These are phyloP conservation scores for Polyommatus icarus DNA, from an alignment of 2,888 invertebrate species.

Conservation along the genomic window DNA sequence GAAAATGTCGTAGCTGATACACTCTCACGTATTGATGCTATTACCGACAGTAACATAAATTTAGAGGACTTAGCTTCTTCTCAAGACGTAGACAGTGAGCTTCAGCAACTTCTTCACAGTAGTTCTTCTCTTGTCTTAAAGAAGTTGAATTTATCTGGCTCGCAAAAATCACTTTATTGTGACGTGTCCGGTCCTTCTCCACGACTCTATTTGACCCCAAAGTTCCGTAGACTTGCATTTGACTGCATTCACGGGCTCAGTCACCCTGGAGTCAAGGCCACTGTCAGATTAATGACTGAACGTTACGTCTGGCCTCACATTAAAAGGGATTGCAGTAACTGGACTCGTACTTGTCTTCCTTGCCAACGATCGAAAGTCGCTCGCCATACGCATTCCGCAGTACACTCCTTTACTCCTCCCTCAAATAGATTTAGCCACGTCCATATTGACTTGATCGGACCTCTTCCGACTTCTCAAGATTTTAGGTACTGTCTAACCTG, in stretches of 20 bases:
- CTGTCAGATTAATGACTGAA: slow-evolving; percentile 44
- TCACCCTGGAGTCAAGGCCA: slow-evolving; percentile 35
- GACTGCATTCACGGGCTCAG: slow-evolving; percentile 43
- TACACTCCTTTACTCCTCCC: slow-evolving; percentile 40
- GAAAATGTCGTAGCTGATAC: slow-evolving; percentile 50
- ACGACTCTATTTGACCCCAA: slow-evolving; percentile 42
- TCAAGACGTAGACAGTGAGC: slow-evolving; percentile 34
- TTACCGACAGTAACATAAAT: background rate
- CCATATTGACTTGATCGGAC: slow-evolving; percentile 63
- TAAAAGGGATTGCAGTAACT: slow-evolving; percentile 47
- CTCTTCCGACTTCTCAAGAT: slow-evolving; percentile 49
- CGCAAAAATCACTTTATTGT: slow-evolving; percentile 38
- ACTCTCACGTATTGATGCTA: slow-evolving; percentile 44
- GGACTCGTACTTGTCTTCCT: slow-evolving; percentile 43
- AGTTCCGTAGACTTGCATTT: slow-evolving; percentile 41
- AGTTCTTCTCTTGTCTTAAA: slow-evolving; percentile 40
- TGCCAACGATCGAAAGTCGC: slow-evolving; percentile 52
- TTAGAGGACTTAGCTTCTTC: slow-evolving; percentile 30
- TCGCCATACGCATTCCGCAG: slow-evolving; percentile 45
- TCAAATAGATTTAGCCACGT: slow-evolving; percentile 50
- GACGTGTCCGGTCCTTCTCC: slow-evolving; percentile 41
- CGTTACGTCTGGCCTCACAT: slow-evolving; percentile 50
- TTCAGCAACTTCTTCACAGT: slow-evolving; percentile 24
- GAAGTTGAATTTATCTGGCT: slow-evolving; percentile 35
- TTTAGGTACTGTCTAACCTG: slow-evolving; percentile 51